Evolutionary conservation across 2,888 invertebrate species (phyloP), one percentile per base, ranked within the genome.

Genomic region (Myathropa florea): DNA sequence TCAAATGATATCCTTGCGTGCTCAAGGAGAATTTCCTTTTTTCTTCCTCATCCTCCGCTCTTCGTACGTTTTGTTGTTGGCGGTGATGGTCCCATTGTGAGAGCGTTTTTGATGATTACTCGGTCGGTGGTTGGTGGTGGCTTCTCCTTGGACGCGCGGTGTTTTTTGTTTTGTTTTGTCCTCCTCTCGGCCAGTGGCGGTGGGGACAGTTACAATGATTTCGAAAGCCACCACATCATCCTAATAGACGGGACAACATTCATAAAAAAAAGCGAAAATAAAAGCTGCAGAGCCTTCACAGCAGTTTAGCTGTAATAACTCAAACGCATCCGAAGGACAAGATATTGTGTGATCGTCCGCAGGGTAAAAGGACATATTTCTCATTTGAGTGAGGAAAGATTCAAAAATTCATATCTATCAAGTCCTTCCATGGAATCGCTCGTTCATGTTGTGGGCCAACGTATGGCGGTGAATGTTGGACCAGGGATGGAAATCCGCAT

Each of bases 371-470:
- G 77, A 81, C 72, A 73, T 78, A 68, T 71, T 71, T 84, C 71
- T 80, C 60, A 75, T 84, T 80, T 83, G 64, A 81, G 36, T 57
- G 61, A 68, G 24, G 61, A 72, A 60, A 39, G 55, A 55, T 73
- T 73, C 61, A 81, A 36, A 85, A 85, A 81, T 85, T 85, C 85
- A 85, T 85, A 85, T 81, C 85, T 77, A 81, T 85, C 85, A 81
- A 85, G 46, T 46, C 46, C 46, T 18, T 18, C 33, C 33, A 12
- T 33, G 12, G 33, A 9, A 33, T 33, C n/a, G 14, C 14, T 39
- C n/a, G n/a, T 18, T n/a, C 4, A 73, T 60, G 77, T 61, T 80
- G 76, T 77, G 76, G 67, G 12, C 72, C 61, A 80, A 64, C 28
- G 28, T 36, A 53, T 59, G 36, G 18, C 78, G 68, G 53, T 7